These are phyloP conservation scores for Gortyna flavago DNA, from an alignment of 2,888 invertebrate species.

Conservation along the genomic window DNA sequence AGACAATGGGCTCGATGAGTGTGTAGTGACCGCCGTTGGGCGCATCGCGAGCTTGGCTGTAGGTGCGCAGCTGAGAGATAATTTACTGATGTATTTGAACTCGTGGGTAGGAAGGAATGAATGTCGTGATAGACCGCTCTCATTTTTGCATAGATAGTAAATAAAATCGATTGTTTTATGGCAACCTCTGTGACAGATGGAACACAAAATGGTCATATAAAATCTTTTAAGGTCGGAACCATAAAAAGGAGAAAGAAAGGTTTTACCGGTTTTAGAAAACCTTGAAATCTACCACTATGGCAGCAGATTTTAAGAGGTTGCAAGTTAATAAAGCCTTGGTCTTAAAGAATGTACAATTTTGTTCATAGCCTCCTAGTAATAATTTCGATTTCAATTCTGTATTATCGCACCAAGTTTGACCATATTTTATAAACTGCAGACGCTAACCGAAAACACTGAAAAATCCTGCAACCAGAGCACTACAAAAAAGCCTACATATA, in stretches of 20 bases:
- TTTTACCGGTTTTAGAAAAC: neutral
- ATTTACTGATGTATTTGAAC: slow-evolving; percentile 14
- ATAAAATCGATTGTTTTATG: neutral
- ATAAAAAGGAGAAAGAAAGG: neutral
- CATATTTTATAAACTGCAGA: neutral
- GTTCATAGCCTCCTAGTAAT: neutral
- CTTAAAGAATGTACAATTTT: neutral
- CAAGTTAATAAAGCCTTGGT: neutral
- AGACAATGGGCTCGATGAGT: slow-evolving; percentile 76
- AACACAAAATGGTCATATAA: neutral
- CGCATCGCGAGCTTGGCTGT: slow-evolving; percentile 58
- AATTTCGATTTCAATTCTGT: neutral
- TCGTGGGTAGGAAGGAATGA: neutral
- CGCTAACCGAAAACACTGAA: too few relatives aligned
- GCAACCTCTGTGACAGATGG: neutral
- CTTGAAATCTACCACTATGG: neutral
- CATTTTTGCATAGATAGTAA: neutral
- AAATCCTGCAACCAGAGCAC: neutral
- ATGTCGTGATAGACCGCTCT: neutral
- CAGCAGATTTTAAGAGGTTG: neutral
- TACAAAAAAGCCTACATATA: neutral
- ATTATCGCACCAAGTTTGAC: neutral
- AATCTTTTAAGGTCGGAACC: neutral
- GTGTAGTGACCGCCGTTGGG: slow-evolving; percentile 72
- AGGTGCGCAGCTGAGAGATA: slow-evolving; percentile 39